Evolutionary conservation across 2,888 invertebrate genomes (phyloP).

Genomic region (Odontothrips loti): DNA sequence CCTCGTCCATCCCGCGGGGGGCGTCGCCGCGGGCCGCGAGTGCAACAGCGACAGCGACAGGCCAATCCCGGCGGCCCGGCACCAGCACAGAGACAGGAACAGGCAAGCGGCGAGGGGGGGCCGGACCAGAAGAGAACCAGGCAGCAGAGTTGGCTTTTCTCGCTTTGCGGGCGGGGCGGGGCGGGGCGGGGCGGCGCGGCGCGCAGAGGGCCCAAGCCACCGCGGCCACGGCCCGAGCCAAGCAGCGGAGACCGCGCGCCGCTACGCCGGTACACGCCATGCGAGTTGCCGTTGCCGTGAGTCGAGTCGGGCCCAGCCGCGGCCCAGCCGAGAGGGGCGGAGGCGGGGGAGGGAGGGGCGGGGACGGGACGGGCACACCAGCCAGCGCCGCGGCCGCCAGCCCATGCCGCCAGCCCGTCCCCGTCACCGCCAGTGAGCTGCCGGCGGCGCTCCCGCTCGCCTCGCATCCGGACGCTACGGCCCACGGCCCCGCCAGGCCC

Average conservation of each 20-base stretch:
- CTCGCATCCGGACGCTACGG: background rate
- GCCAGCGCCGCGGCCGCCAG: background rate
- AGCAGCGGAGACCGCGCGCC: background rate
- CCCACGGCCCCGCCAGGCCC: background rate
- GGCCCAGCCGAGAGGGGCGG: background rate
- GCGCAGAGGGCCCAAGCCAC: background rate
- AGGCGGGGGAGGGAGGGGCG: no score
- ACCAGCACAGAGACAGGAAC: no score
- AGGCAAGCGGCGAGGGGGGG: no score
- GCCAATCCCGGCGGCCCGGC: no score
- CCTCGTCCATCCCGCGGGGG: no score
- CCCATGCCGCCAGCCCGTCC: background rate
- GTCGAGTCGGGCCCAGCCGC: background rate
- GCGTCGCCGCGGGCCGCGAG: no score
- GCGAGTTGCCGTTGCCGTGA: background rate
- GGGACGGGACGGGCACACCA: background rate
- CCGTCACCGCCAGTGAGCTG: constrained; percentile 9
- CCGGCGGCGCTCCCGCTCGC: constrained; percentile 10
- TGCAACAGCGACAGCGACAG: no score
- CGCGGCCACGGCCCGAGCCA: background rate
- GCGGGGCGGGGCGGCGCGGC: background rate
- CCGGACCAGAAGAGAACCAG: no score
- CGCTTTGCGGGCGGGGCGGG: background rate
- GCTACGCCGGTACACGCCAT: background rate
- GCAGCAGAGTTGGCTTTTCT: no score